Base-by-base conservation (phyloP, 2,797 vertebrate genomes). In the Discoglossus pictus region DNA sequence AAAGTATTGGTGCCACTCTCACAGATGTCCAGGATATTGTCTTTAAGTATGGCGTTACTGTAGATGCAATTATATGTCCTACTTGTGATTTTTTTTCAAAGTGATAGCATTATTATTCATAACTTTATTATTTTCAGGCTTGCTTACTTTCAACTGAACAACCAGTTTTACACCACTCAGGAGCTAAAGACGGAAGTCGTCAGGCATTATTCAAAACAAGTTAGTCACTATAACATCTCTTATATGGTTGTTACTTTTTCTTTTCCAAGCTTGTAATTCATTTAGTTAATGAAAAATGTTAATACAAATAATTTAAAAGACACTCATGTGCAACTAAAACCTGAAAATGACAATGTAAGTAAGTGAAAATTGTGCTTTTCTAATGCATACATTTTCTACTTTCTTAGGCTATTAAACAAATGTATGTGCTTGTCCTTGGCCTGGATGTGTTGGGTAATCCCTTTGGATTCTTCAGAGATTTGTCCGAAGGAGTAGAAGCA, bases 371-470 rank as follows among this genome's bases (percentile, higher is more conserved):
- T 59, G 18, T 73, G 47, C 67, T 55, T 59, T 5, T 73, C 47
- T 69, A 42, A 56, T 70, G n/a, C 48, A 67, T 21, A 21, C 15
- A 68, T 10, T 61, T 74, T 76, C 56, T 68, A 81, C 62, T 48
- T 35, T 80, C 84, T 75, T 83, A 99, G 96, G 96, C 97, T 59
- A 98, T 99, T 81, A 98, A 93, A 75, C 97, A 99, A 83, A 95
- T 97, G 93, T 98, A 98, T 67, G 95, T 98, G 71, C 90, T 99
- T 74, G 94, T 99, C 75, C 88, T 99, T 80, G 97, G 97, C 39
- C 88, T 99, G 81, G 97, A 99, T 74, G 97, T 99, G 11, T 89
- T 99, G 73, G 97, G 97, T 72, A 99, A 99, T 85, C 96, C 97
- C 1, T 99, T 95, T 79, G 96, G 96, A 50, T 91, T 99, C 75